Evolutionary conservation across 1,140 invertebrate genomes (phyloP), one percentile per base, ranked within the genome.

Genomic region (Macrobrachium nipponense): DNA sequence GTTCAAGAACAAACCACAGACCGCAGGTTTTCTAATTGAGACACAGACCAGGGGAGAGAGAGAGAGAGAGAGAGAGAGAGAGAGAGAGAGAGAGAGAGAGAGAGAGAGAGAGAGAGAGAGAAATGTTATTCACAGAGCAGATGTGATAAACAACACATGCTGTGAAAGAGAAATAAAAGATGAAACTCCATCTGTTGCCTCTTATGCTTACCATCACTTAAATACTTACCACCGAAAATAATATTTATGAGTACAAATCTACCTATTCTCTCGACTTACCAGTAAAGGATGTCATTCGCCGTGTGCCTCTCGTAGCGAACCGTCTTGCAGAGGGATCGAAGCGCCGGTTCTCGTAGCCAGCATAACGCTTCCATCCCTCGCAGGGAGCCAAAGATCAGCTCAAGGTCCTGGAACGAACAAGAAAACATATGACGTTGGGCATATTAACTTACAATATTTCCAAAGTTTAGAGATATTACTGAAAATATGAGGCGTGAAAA

Each of bases 241-340:
- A n/a, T n/a, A n/a, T n/a, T n/a, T n/a, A n/a, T n/a, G n/a, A n/a
- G n/a, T n/a, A n/a, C n/a, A n/a, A n/a, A 51, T 10, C 0, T 51
- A 51, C 5, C 8, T 51, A 51, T 8, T 51, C 27, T 36, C 27
- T 51, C 12, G 8, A 93, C 94, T 94, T 91, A 96, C 95, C 95
- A 95, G 91, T 95, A 96, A 5, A 96, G 92, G 36, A 96, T 95
- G 89, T 96, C 95, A 91, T 96, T 96, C 64, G 95, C 95, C 89
- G 95, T 93, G 90, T 95, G 95, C 76, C 93, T 93, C 90, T 96
- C 95, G 89, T 95, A 95, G 44, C 95, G 92, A 5, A 95, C 95
- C 62, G 93, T 93, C 90, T 94, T 94, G 90, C 95, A 95, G 11
- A 96, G 91, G 10, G 93, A 92, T 62, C 94, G 92, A 36, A 96